Evolutionary conservation across 2,888 invertebrate species (phyloP), one percentile per base, ranked within the genome.

Genomic region (Agrotis clavis): DNA sequence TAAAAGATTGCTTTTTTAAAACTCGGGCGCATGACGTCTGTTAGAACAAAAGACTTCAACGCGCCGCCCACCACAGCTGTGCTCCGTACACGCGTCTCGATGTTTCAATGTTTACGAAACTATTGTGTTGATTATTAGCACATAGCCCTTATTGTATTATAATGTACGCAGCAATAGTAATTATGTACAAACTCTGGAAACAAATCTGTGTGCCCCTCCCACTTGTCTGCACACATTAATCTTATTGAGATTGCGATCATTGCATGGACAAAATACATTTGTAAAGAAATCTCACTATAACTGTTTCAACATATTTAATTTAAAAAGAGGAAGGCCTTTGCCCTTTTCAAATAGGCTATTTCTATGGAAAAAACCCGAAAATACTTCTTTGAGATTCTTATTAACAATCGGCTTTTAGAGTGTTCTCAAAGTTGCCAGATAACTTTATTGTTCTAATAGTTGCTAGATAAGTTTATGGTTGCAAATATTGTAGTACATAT

Each of bases 31-130:
- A 45, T 18, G 41, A 60, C 57, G 45, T 47, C 21, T 45, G 18
- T 53, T 61, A 66, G 71, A 85, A 90, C 88, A 90, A 90, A 92
- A 91, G 91, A 92, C 80, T 79, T 92, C 87, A 92, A 91, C 92
- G 91, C 90, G 89, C 86, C 67, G 54, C 63, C 30, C 30, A 19
- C 51, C 11, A 47, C n/a, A n/a, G n/a, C 53, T 45, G n/a, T 3
- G 30, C 4, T 2, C 56, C 7, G 30, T 35, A 57, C 18, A 60
- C 53, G 25, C 56, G 57, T 51, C 51, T 45, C 65, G 16, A 68
- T 59, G 48, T 59, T 59, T 35, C 50, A 51, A 73, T 35, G 25
- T 56, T 82, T 72, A 56, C 59, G 63, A 69, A 72, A 79, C 62
- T 45, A 57, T 71, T 70, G 48, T 61, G 51, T 53, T 41, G 18